A percentile compares a stretch with the other conserved stretches of the same genome.
Conservation (phyloP, 1,140 invertebrate species). For the Hermetia illucens region DNA sequence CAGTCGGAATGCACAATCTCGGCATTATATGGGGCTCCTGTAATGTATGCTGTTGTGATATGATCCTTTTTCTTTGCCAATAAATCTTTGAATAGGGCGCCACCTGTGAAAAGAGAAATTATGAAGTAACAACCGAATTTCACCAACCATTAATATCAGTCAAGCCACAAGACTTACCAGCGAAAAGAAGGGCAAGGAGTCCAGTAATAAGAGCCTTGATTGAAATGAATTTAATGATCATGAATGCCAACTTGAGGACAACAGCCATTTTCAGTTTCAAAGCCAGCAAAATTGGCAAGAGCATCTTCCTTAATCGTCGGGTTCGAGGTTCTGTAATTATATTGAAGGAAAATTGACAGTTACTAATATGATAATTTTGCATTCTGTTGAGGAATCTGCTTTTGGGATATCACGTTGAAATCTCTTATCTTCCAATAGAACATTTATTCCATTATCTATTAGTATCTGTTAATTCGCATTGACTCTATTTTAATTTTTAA, state of each 20-base stretch:
- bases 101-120: constrained; percentile 11
- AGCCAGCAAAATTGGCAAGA: constrained; percentile 43
- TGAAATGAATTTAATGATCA: constrained; percentile 41
- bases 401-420: too few relatives aligned
- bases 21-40: constrained; percentile 28
- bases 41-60: constrained; percentile 30
- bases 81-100: constrained; percentile 30
- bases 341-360: not conserved
- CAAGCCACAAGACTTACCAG: constrained; percentile 19
- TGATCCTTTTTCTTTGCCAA: constrained; percentile 31
- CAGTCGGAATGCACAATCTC: constrained; percentile 30
- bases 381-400: too few relatives aligned
- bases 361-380: not conserved
- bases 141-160: not conserved
- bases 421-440: too few relatives aligned
- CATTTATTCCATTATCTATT: too few relatives aligned
- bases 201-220: constrained; percentile 48
- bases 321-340: constrained; percentile 38
- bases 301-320: constrained; percentile 41
- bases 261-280: constrained; percentile 47
- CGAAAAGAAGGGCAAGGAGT: constrained; percentile 43
- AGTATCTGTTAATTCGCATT: too few relatives aligned
- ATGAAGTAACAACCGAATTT: not conserved
- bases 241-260: constrained; percentile 44
- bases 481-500: too few relatives aligned